Conservation (phyloP, 2,113 vertebrate species). For the Protobothrops flavoviridis region DNA sequence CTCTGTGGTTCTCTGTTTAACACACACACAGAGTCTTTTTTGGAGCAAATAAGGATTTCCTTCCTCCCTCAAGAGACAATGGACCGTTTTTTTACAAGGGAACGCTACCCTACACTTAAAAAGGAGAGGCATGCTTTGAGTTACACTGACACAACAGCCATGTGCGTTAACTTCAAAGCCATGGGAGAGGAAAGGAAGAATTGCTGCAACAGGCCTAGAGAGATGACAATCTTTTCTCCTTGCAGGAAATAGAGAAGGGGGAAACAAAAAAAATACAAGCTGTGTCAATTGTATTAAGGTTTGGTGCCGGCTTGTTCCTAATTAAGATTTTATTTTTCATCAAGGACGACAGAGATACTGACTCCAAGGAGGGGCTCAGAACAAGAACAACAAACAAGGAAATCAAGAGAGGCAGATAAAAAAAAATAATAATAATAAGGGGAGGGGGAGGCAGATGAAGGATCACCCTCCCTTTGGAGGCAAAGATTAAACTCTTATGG, state of each 20-base stretch:
- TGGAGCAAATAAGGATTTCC: neutral
- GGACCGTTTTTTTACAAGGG: accelerated
- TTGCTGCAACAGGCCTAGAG: constrained; percentile 6
- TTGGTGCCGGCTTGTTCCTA: constrained; percentile 30
- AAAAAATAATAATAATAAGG: neutral
- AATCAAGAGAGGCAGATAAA: constrained; percentile 39
- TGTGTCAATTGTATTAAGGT: accelerated
- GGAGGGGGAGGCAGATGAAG: neutral
- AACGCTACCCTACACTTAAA: neutral
- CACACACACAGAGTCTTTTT: neutral
- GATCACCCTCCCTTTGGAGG: neutral
- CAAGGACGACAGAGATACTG: neutral
- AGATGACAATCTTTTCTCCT: constrained; percentile 42
- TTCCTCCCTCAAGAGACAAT: neutral
- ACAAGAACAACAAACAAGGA: neutral
- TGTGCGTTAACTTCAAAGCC: constrained; percentile 24
- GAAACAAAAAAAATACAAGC: neutral
- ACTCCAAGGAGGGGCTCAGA: neutral
- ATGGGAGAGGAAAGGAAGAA: constrained; percentile 13
- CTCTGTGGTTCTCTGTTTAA: neutral
- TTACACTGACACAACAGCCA: neutral
- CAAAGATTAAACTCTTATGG: neutral
- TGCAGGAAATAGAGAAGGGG: constrained; percentile 6
- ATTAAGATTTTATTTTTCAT: constrained; percentile 32
- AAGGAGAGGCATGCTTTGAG: neutral